These are phyloP conservation scores for Olivierus martensii DNA, from an alignment of 1,140 invertebrate genomes.

Conservation along the genomic window DNA sequence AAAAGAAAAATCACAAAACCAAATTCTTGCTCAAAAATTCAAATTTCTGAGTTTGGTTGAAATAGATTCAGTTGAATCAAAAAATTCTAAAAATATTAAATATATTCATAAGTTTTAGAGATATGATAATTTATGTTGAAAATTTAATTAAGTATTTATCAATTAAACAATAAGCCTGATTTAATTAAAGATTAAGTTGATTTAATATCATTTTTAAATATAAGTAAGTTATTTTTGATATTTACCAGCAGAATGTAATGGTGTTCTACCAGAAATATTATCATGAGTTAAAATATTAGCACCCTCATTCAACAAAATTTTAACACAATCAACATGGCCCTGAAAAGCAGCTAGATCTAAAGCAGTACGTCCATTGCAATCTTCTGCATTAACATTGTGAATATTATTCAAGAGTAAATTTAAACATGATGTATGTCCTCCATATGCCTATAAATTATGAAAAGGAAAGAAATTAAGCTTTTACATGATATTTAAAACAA, in stretches of 20 bases:
- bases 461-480: slow-evolving; percentile 35
- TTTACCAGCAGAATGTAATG: slow-evolving; percentile 40
- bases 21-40: too few relatives aligned
- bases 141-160: too few relatives aligned
- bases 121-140: too few relatives aligned
- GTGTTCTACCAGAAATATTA: slow-evolving; percentile 37
- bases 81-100: too few relatives aligned
- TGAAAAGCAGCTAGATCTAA: slow-evolving; percentile 41
- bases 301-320: slow-evolving; percentile 40
- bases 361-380: slow-evolving; percentile 41
- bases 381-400: slow-evolving; percentile 38
- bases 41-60: too few relatives aligned
- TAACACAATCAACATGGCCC: slow-evolving; percentile 40
- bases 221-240: neutral
- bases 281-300: slow-evolving; percentile 43
- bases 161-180: too few relatives aligned
- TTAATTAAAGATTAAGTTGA: too few relatives aligned
- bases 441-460: slow-evolving; percentile 42
- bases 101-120: too few relatives aligned
- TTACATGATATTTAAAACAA: too few relatives aligned
- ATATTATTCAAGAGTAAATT: slow-evolving; percentile 36
- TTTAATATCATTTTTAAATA: too few relatives aligned
- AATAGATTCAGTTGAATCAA: too few relatives aligned
- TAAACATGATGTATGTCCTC: slow-evolving; percentile 38
- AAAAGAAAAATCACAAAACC: too few relatives aligned